Evolutionary conservation across 2,888 invertebrate species (phyloP).

Genomic region (Pachycephus smyrnensis): DNA sequence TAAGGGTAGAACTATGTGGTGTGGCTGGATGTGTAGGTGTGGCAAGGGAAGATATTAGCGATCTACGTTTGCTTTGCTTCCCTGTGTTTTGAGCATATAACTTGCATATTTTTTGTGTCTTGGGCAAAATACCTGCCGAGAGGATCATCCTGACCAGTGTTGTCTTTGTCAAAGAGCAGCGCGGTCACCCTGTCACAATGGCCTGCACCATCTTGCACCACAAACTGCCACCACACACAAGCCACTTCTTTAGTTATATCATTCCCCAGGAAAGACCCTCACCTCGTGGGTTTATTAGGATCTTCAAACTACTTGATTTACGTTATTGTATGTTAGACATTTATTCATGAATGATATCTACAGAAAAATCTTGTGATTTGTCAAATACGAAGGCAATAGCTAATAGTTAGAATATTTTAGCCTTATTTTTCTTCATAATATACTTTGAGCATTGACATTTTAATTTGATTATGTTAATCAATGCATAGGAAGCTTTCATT

Average conservation of each 20-base stretch:
- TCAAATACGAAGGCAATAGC: too few species aligned
- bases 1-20: conserved; percentile 33
- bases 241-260: conserved; percentile 34
- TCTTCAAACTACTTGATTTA: background rate
- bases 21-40: conserved; percentile 6
- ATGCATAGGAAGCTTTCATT: too few species aligned
- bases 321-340: background rate
- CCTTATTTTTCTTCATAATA: too few species aligned
- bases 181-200: conserved; percentile 67
- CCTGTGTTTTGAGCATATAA: background rate
- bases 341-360: background rate
- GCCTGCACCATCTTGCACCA: conserved; percentile 70
- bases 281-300: background rate
- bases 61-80: background rate
- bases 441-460: too few species aligned
- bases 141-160: conserved; percentile 89
- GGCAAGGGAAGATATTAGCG: background rate
- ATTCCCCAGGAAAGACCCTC: background rate
- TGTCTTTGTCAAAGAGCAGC: conserved; percentile 93
- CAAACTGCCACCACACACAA: conserved; percentile 69
- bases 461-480: too few species aligned
- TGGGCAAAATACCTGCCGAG: conserved; percentile 82
- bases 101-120: background rate
- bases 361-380: background rate
- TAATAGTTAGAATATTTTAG: too few species aligned